A percentile compares a stretch with the other conserved stretches of the same genome.
These are phyloP conservation scores for Emys orbicularis DNA, from an alignment of 2,797 vertebrate species.

Conservation along the genomic window DNA sequence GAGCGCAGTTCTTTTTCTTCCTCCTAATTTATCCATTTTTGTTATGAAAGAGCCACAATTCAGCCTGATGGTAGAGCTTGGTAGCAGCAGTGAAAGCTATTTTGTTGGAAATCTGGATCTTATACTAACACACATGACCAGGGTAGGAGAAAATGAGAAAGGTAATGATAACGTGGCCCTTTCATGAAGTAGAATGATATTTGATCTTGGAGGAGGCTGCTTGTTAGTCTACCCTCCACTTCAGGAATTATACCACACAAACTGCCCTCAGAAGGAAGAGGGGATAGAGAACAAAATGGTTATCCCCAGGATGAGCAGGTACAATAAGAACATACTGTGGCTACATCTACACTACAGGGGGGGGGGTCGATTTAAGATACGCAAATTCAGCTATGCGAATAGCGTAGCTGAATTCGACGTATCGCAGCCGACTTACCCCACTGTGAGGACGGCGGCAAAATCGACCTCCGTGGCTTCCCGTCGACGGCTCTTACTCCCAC, in stretches of 20 bases:
- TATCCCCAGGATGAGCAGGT: neutral
- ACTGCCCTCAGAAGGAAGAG: neutral
- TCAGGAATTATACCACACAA: neutral
- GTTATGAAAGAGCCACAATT: neutral
- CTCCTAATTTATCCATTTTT: neutral
- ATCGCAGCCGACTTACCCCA: too few relatives aligned
- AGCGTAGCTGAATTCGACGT: too few relatives aligned
- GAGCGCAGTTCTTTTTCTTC: neutral
- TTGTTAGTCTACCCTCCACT: neutral
- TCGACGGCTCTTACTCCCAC: too few relatives aligned
- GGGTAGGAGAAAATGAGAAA: neutral
- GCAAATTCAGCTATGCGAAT: too few relatives aligned
- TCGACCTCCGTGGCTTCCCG: too few relatives aligned
- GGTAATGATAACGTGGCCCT: neutral
- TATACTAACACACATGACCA: neutral
- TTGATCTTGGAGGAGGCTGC: neutral
- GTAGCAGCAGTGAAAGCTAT: conserved; percentile 1
- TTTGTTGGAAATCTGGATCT: neutral
- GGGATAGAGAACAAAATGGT: conserved; percentile 9
- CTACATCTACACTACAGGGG: too few relatives aligned
- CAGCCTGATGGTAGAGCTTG: neutral
- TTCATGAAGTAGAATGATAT: neutral
- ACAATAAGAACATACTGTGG: neutral
- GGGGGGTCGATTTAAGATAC: too few relatives aligned
- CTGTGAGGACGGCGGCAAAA: too few relatives aligned